Evolutionary conservation across 2,113 vertebrate genomes (phyloP).

Genomic region (Tursiops truncatus): DNA sequence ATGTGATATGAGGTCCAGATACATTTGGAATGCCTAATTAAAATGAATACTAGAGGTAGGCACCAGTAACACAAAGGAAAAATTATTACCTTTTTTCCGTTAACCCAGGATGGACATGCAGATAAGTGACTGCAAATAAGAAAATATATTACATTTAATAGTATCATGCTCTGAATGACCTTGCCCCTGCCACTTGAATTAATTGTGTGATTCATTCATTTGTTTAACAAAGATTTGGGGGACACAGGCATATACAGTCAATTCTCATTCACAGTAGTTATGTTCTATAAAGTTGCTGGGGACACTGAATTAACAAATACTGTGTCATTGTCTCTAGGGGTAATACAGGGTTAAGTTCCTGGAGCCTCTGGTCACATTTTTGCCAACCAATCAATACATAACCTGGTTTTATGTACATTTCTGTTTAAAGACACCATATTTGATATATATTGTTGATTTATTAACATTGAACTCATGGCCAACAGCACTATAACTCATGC

Average conservation of each 20-base stretch:
- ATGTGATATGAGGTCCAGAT: background rate
- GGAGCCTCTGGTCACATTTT: background rate
- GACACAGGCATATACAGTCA: background rate
- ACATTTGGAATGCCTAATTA: background rate
- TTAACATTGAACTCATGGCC: background rate
- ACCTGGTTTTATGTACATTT: background rate
- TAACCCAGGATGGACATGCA: background rate
- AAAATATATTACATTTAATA: background rate
- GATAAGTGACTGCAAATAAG: background rate
- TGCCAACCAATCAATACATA: background rate
- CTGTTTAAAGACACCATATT: background rate
- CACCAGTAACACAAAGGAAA: background rate
- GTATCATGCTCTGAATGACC: background rate
- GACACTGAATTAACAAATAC: background rate
- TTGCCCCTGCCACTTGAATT: background rate
- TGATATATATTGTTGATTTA: background rate
- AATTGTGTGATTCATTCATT: background rate
- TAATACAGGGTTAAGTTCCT: background rate
- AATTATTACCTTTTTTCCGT: background rate
- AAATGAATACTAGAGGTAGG: background rate
- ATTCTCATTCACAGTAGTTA: background rate
- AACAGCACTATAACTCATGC: background rate
- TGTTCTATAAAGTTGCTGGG: background rate
- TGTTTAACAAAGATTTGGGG: background rate
- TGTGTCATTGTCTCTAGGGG: background rate